These are phyloP conservation scores for Deilephila porcellus DNA, from an alignment of 2,888 invertebrate species.

Conservation along the genomic window DNA sequence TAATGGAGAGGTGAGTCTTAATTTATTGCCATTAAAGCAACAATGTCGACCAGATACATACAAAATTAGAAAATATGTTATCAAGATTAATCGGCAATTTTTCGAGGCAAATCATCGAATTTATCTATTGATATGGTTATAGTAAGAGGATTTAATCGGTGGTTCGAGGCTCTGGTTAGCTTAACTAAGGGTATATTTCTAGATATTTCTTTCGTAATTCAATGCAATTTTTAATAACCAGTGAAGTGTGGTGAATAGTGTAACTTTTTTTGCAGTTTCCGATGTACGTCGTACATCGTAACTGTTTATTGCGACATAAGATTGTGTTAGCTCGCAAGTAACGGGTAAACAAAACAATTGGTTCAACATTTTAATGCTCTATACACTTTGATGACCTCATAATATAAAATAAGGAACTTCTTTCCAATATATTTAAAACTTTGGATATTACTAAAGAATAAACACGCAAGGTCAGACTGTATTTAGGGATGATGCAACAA, in stretches of 20 bases:
- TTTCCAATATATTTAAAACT: too few relatives aligned
- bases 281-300: not conserved
- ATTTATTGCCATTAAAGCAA: not conserved
- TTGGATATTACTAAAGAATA: too few relatives aligned
- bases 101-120: not conserved
- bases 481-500: too few relatives aligned
- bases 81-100: not conserved
- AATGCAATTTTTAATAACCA: slow-evolving; percentile 11
- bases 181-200: too few relatives aligned
- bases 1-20: slow-evolving; percentile 65
- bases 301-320: not conserved
- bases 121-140: not conserved
- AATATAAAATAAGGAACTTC: too few relatives aligned
- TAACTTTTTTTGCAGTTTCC: not conserved
- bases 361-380: not conserved
- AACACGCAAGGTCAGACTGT: too few relatives aligned
- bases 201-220: not conserved
- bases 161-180: not conserved
- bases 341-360: not conserved
- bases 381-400: not conserved
- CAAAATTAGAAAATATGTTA: slow-evolving; percentile 2
- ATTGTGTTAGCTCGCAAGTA: not conserved
- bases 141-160: not conserved
- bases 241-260: slow-evolving; percentile 15
- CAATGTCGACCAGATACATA: slow-evolving; percentile 1